These are phyloP conservation scores for Malacosoma neustria DNA, from an alignment of 2,888 invertebrate species.

Conservation along the genomic window DNA sequence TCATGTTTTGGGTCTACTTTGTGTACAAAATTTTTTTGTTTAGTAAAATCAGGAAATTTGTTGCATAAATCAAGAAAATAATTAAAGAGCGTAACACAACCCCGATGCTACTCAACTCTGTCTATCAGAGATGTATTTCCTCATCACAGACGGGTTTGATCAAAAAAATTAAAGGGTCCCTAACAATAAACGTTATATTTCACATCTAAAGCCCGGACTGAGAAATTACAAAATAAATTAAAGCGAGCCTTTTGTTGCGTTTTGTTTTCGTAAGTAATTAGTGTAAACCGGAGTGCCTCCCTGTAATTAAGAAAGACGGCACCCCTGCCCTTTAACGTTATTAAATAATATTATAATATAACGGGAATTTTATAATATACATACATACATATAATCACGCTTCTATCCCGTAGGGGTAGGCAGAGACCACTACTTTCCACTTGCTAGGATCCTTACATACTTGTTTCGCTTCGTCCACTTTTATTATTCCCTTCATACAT, in stretches of 20 bases:
- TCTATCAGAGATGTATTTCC: not conserved
- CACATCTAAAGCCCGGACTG: conserved; percentile 33
- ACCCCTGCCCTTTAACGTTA: not conserved
- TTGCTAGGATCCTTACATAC: no score
- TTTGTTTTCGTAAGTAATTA: conserved; percentile 67
- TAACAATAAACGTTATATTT: conserved; percentile 38
- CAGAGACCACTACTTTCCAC: no score
- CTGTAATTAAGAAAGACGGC: conserved; percentile 62
- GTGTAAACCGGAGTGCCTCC: conserved; percentile 43
- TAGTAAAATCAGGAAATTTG: no score
- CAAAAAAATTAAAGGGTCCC: not conserved
- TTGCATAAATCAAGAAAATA: not conserved
- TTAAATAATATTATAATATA: conserved; percentile 69
- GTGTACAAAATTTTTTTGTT: no score
- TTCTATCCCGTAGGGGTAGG: no score
- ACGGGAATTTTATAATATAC: no score
- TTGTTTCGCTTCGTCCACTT: no score
- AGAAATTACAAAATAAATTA: conserved; percentile 64
- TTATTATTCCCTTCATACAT: no score
- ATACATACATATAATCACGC: no score
- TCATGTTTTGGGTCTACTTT: no score
- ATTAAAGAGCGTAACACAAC: not conserved
- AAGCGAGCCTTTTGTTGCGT: conserved; percentile 41
- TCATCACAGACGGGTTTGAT: not conserved
- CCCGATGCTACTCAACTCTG: not conserved